Conservation (phyloP, 2,888 invertebrate genomes). For the Athripsodes cinereus region DNA sequence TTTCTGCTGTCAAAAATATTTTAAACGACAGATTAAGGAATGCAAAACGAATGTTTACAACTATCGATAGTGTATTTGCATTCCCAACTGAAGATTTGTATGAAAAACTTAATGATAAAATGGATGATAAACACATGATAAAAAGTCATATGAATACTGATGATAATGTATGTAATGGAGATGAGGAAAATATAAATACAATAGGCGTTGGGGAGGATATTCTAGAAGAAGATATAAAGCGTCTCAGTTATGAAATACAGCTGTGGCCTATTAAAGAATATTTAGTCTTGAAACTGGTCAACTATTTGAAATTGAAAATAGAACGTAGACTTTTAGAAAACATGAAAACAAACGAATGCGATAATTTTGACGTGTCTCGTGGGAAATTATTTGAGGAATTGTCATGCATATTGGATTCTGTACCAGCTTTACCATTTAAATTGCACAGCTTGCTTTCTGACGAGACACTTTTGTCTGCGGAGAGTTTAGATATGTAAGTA, state of each 20-base stretch:
- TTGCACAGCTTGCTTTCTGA: slow-evolving; percentile 14
- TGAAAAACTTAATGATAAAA: neutral
- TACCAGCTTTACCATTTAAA: slow-evolving; percentile 15
- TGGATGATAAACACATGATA: too few relatives aligned
- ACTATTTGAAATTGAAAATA: slow-evolving; percentile 34
- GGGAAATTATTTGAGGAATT: slow-evolving; percentile 7
- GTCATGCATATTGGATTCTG: slow-evolving; percentile 4
- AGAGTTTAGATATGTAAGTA: neutral
- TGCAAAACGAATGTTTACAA: neutral
- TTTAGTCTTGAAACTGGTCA: slow-evolving; percentile 40
- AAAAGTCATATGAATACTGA: too few relatives aligned
- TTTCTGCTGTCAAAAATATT: slow-evolving; percentile 6
- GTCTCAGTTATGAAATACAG: slow-evolving; percentile 36
- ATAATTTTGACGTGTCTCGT: neutral
- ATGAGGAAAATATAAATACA: neutral
- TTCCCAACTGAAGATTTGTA: slow-evolving; percentile 15
- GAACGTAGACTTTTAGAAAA: slow-evolving; percentile 27
- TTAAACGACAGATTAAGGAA: neutral
- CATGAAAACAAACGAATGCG: slow-evolving; percentile 27
- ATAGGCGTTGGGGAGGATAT: too few relatives aligned
- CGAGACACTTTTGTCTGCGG: neutral
- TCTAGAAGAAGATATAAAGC: slow-evolving; percentile 21
- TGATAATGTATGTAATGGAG: neutral
- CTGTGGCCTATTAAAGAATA: slow-evolving; percentile 55
- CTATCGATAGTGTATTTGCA: slow-evolving; percentile 1